Conservation (phyloP, 2,888 invertebrate genomes). For the Scrobipalpa atriplicella region DNA sequence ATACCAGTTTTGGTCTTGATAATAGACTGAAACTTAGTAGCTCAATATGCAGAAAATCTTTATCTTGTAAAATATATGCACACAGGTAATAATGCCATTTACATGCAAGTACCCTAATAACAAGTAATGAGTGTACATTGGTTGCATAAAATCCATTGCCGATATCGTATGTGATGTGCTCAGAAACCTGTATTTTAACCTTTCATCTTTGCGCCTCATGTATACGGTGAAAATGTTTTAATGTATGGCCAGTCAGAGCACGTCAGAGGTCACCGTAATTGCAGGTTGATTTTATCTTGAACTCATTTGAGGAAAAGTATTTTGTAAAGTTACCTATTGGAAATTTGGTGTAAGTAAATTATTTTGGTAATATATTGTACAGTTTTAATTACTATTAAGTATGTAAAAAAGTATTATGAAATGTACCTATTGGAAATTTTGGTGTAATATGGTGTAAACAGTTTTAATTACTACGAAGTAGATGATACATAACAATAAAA, state of each 20-base stretch:
- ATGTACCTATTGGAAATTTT: not conserved
- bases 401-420: not conserved
- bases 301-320: not conserved
- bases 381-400: too few relatives aligned
- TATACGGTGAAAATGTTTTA: slow-evolving; percentile 39
- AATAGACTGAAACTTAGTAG: not conserved
- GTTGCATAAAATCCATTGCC: slow-evolving; percentile 70
- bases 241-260: slow-evolving; percentile 39
- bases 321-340: not conserved
- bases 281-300: slow-evolving; percentile 20
- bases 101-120: slow-evolving; percentile 54
- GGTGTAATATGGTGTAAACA: too few relatives aligned
- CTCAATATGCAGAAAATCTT: slow-evolving; percentile 7
- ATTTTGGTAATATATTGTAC: too few relatives aligned
- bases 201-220: slow-evolving; percentile 54
- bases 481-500: too few relatives aligned
- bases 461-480: too few relatives aligned
- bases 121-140: slow-evolving; percentile 59
- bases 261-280: slow-evolving; percentile 39
- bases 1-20: slow-evolving; percentile 6
- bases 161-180: slow-evolving; percentile 44
- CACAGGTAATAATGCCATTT: slow-evolving; percentile 51
- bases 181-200: slow-evolving; percentile 61
- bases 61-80: slow-evolving; percentile 9
- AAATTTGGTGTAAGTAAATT: not conserved